Conservation (phyloP, 2,797 vertebrate genomes). For the Alosa sapidissima region DNA sequence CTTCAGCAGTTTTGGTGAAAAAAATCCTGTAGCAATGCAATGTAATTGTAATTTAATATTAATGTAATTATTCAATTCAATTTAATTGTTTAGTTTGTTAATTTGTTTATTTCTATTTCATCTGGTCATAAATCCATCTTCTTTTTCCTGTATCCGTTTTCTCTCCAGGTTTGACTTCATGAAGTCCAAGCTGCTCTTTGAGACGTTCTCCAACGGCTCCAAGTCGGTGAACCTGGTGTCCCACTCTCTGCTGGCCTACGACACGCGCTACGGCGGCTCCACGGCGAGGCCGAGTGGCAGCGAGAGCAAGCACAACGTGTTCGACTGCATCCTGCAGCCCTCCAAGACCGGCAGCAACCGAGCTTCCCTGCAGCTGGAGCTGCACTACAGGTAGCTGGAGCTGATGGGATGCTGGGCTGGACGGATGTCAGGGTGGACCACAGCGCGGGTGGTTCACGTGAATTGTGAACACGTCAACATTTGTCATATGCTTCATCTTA, state of each 20-base stretch:
- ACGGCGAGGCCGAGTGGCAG: not conserved
- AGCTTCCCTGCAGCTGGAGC: slow-evolving; percentile 90
- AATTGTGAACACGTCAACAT: no score
- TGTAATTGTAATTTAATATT: no score
- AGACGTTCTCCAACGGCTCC: slow-evolving; percentile 92
- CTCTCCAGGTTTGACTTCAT: slow-evolving; percentile 91
- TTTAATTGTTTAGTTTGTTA: not conserved
- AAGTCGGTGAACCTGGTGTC: slow-evolving; percentile 94
- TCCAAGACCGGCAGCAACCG: slow-evolving; percentile 83
- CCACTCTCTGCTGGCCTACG: slow-evolving; percentile 94
- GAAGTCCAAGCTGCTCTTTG: slow-evolving; percentile 95
- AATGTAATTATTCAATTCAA: not conserved
- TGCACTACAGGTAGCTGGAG: slow-evolving; percentile 86
- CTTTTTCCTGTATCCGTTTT: not conserved
- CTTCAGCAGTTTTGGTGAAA: not conserved
- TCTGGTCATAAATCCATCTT: not conserved
- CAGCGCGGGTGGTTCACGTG: no score
- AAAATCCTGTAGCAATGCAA: not conserved
- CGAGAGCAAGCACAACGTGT: slow-evolving; percentile 78
- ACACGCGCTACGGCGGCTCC: slow-evolving; percentile 79
- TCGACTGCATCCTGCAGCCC: slow-evolving; percentile 91
- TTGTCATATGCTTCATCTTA: no score
- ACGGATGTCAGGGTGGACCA: no score
- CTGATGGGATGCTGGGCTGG: not conserved
- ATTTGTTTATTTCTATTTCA: not conserved